Conservation (phyloP, 2,113 vertebrate genomes). For the Callocephalon fimbriatum region DNA sequence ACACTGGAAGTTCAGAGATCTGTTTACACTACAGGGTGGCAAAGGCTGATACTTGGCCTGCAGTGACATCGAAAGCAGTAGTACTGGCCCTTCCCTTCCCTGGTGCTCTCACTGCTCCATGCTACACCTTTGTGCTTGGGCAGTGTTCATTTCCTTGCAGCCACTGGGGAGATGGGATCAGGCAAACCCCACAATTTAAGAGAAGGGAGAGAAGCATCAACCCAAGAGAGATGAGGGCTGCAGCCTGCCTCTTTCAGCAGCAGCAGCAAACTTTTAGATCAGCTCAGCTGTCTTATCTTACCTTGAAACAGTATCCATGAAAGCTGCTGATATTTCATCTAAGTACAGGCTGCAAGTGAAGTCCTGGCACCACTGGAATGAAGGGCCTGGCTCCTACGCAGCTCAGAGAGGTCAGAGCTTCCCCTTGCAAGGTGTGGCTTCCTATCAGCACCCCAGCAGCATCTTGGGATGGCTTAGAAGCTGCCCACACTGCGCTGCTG, state of each 20-base stretch:
- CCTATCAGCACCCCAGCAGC: not conserved
- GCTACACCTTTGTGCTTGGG: not conserved
- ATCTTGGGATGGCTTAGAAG: not conserved
- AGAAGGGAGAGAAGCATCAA: not conserved
- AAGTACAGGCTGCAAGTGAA: not conserved
- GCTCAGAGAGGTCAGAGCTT: not conserved
- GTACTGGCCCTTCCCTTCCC: not conserved
- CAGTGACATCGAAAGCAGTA: not conserved
- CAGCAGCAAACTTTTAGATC: not conserved
- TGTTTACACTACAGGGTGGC: not conserved
- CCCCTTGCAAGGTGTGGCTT: not conserved
- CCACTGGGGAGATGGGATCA: not conserved
- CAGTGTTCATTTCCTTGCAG: not conserved
- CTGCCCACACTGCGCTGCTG: not conserved
- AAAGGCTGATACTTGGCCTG: not conserved
- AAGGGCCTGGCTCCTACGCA: not conserved
- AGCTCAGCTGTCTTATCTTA: not conserved
- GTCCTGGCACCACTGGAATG: not conserved
- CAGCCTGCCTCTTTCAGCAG: not conserved
- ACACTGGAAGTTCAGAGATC: not conserved
- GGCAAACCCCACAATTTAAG: not conserved
- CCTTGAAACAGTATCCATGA: accelerated
- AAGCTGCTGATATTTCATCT: not conserved
- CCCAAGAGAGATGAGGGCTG: not conserved
- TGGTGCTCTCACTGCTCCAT: not conserved